Evolutionary conservation across 2,888 invertebrate species (phyloP), one percentile per base, ranked within the genome.

Genomic region (Rhagonycha fulva): DNA sequence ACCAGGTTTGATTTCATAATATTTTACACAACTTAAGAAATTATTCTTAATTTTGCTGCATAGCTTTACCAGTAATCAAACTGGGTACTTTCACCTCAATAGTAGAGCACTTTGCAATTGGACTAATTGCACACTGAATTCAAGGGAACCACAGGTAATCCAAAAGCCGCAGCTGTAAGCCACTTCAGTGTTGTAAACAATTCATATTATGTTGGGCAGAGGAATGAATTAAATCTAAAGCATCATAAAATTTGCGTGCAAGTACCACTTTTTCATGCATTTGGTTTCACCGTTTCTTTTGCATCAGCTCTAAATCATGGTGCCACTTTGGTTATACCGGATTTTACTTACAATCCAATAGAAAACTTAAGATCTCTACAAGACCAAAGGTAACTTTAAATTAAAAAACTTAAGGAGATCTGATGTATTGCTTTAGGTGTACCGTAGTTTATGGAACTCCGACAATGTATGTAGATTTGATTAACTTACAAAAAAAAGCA

Each of bases 241-340:
- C 88, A 90, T 80, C 88, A 90, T 14, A 91, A 83, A 76, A 87
- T 92, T 74, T 93, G 92, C 79, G 82, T 92, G 4, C 93, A 94
- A 83, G 93, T 94, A 14, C 96, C 96, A 0, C 89, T 95, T 19
- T 96, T 95, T 85, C 97, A 97, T 86, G 95, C 93, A 61, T 96
- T 92, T 85, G 96, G 96, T 0, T 91, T 93, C 75, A 90, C 93
- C 1, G 88, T 92, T 68, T 92, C 92, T 0, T 88, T 92, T 24
- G 82, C 94, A 32, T 88, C 89, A 0, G 89, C 88, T 5, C 83
- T 94, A 26, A 89, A 91, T 30, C 88, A 90, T 82, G 94, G 94
- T 0, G 87, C 90, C 0, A 92, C 93, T 0, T 71, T 92, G 14
- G 90, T 94, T 0, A 80, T 94, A 2, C 93, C 94, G 0, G 86